Conservation (phyloP, 2,113 vertebrate species). For the Dendrocopos noguchii region DNA sequence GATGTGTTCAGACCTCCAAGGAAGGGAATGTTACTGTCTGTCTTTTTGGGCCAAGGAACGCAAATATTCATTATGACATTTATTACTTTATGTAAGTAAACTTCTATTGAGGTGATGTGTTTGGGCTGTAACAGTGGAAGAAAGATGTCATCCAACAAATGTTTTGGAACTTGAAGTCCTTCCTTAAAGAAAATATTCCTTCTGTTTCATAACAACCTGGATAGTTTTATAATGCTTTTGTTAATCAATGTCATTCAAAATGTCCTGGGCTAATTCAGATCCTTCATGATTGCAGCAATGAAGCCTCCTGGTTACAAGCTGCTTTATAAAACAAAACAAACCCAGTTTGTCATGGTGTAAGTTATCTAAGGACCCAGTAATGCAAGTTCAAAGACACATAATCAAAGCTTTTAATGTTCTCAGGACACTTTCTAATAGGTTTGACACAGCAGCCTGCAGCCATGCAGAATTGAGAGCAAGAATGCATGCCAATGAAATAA, state of each 20-base stretch:
- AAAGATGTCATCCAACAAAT: neutral
- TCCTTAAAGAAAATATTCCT: neutral
- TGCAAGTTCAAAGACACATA: neutral
- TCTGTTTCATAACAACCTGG: neutral
- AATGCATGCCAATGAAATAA: neutral
- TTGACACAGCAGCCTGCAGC: constrained; percentile 1
- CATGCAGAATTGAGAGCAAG: neutral
- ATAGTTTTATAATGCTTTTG: neutral
- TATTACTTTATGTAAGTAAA: constrained; percentile 89
- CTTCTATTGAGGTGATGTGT: neutral
- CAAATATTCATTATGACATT: constrained; percentile 93
- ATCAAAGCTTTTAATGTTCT: constrained; percentile 10
- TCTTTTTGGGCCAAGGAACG: constrained; percentile 90
- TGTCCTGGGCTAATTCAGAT: neutral
- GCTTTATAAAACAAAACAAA: neutral
- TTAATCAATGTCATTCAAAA: neutral
- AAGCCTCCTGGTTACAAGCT: neutral
- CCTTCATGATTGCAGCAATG: neutral
- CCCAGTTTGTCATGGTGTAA: neutral
- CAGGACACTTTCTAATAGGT: neutral
- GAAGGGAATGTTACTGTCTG: constrained; percentile 87
- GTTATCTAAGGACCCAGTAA: neutral
- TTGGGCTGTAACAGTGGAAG: neutral
- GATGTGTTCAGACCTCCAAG: constrained; percentile 81
- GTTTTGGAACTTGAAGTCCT: neutral